phyloP scores from a whole-genome alignment of 2,888 invertebrate genomes.

The Mamestra brassicae region DNA sequence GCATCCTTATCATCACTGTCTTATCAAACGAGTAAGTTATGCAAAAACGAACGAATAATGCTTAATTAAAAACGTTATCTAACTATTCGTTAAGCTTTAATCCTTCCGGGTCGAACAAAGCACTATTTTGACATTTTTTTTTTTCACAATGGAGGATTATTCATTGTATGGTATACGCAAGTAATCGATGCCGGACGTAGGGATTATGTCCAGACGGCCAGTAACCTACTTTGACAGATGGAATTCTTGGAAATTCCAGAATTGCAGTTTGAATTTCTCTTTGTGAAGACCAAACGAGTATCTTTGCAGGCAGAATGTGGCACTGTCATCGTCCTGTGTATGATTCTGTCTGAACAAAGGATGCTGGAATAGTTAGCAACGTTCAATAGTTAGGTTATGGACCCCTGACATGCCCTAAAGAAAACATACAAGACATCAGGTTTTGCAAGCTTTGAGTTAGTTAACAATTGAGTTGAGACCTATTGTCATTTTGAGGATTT shows the following conservation, averaged over 20 bases:
- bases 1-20: constrained; percentile 33
- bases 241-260: constrained; percentile 69
- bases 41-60: constrained; percentile 55
- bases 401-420: constrained; percentile 13
- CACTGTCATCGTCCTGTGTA: constrained; percentile 15
- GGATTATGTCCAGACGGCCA: constrained; percentile 68
- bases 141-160: constrained; percentile 68
- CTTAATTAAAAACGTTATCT: constrained; percentile 62
- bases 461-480: constrained; percentile 19
- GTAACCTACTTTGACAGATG: constrained; percentile 69
- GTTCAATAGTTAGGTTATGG: constrained; percentile 29
- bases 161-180: constrained; percentile 74
- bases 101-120: constrained; percentile 85
- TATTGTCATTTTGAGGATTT: constrained; percentile 25
- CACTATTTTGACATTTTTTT: constrained; percentile 80
- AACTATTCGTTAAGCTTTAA: constrained; percentile 46
- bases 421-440: constrained; percentile 17
- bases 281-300: constrained; percentile 40
- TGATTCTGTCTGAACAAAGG: constrained; percentile 27
- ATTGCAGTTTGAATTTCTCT: constrained; percentile 39
- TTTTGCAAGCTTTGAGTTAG: constrained; percentile 20
- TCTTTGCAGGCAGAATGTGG: constrained; percentile 23
- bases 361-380: constrained; percentile 13
- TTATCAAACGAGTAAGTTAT: constrained; percentile 59
- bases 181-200: constrained; percentile 87